Evolutionary conservation across 2,888 invertebrate species (phyloP), one percentile per base, ranked within the genome.

Genomic region (Agrotis segetum): DNA sequence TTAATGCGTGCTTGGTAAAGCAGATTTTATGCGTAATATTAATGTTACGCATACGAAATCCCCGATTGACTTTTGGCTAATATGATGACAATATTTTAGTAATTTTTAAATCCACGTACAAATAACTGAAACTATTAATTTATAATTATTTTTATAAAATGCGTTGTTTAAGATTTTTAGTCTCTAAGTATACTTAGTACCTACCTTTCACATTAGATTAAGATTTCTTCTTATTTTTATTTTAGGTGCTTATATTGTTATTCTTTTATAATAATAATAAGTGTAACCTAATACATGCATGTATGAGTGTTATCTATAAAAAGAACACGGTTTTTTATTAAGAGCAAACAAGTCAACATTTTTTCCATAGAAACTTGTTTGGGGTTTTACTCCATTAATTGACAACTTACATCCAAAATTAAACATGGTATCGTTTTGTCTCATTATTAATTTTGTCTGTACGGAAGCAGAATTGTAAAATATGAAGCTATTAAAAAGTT

Each of bases 181-280:
- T 1, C 9, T 40, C n/a, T 61, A 49, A 9, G 3, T 17, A 17
- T 17, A 21, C n/a, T n/a, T n/a, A n/a, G n/a, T n/a, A 16, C 13
- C 17, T 49, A 24, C 40, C 40, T 40, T 40, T 11, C 40, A 40
- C 40, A 40, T 40, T 40, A 49, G 46, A 40, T 19, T 81, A 74
- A 69, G 59, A 70, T 21, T 62, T 24, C 76, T 79, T 68, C 59
- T 72, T 71, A 16, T 24, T 59, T 68, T 40, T 72, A 63, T 69
- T 73, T 52, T 77, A 71, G 73, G 78, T 88, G 88, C 92, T 92
- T 90, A 74, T 92, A 92, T 94, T 94, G 89, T 94, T 94, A 94
- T 94, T 91, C 67, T 87, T 79, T 74, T 87, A 92, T 94, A 94
- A 94, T 93, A 92, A 94, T 94, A 93, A 86, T 85, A 94, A 94